phyloP scores from a whole-genome alignment of 2,113 vertebrate species.

The Callorhinus ursinus region DNA sequence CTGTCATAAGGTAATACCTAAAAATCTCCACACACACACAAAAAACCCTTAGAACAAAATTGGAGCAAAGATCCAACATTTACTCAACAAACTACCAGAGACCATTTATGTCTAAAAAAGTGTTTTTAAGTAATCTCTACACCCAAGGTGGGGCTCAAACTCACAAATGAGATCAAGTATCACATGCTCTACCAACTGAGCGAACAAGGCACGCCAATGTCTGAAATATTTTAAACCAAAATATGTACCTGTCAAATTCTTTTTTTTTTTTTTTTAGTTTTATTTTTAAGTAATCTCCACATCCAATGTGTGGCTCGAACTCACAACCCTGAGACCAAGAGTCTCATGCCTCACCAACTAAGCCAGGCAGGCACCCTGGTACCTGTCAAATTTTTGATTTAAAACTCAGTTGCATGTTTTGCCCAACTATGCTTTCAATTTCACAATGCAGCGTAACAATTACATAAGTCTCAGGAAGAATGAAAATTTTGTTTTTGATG shows the following conservation, averaged over 20 bases:
- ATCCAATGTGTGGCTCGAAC: neutral
- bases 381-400: conserved; percentile 26
- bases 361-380: neutral
- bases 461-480: conserved; percentile 5
- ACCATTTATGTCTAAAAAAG: conserved; percentile 23
- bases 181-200: neutral
- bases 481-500: conserved; percentile 44
- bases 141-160: neutral
- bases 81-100: neutral
- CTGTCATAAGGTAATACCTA: neutral
- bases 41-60: neutral
- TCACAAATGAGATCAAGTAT: neutral
- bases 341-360: neutral
- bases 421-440: conserved; percentile 5
- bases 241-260: neutral
- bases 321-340: neutral
- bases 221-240: conserved; percentile 43
- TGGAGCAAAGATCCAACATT: neutral
- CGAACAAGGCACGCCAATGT: neutral
- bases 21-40: neutral
- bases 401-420: conserved; percentile 46
- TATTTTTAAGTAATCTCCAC: neutral
- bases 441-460: neutral
- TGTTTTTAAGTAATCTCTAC: neutral
- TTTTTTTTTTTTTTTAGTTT: neutral